Evolutionary conservation across 2,888 invertebrate species (phyloP).

Genomic region (Tiliacea citrago): DNA sequence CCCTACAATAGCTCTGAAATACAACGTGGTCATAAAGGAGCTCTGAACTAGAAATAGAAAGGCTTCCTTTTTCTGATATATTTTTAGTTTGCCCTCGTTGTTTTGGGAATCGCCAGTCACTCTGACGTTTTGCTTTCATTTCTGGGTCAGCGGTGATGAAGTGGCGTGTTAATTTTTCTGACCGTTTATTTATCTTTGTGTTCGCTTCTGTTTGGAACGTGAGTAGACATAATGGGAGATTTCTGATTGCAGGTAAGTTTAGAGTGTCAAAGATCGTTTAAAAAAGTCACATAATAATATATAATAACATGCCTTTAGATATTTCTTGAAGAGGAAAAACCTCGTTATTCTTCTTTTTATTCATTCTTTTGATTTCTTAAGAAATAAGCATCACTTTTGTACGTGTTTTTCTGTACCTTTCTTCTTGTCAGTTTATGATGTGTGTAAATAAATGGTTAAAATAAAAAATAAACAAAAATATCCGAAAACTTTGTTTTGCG

Average conservation of each 20-base stretch:
- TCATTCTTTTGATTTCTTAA: too few species aligned
- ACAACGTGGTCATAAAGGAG: slow-evolving; percentile 13
- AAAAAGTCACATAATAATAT: background rate
- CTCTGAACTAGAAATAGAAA: slow-evolving; percentile 20
- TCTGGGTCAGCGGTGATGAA: slow-evolving; percentile 50
- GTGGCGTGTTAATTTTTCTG: slow-evolving; percentile 35
- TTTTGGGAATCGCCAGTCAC: slow-evolving; percentile 50
- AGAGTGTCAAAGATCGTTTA: background rate
- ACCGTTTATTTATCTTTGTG: slow-evolving; percentile 36
- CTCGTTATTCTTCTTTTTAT: too few species aligned
- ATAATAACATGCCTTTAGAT: too few species aligned
- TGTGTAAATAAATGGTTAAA: too few species aligned
- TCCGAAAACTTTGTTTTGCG: too few species aligned
- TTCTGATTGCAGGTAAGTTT: background rate
- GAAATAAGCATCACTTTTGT: too few species aligned
- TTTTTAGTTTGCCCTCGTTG: slow-evolving; percentile 54
- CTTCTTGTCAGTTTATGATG: too few species aligned
- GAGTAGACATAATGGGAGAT: background rate
- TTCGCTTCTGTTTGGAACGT: background rate
- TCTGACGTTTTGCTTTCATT: slow-evolving; percentile 56
- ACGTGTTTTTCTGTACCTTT: too few species aligned
- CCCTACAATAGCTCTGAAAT: slow-evolving; percentile 35
- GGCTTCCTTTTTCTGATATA: slow-evolving; percentile 34
- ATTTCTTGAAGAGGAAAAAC: background rate
- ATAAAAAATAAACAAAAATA: too few species aligned